These are phyloP conservation scores for Passer domesticus DNA, from an alignment of 2,113 vertebrate genomes.

Conservation along the genomic window DNA sequence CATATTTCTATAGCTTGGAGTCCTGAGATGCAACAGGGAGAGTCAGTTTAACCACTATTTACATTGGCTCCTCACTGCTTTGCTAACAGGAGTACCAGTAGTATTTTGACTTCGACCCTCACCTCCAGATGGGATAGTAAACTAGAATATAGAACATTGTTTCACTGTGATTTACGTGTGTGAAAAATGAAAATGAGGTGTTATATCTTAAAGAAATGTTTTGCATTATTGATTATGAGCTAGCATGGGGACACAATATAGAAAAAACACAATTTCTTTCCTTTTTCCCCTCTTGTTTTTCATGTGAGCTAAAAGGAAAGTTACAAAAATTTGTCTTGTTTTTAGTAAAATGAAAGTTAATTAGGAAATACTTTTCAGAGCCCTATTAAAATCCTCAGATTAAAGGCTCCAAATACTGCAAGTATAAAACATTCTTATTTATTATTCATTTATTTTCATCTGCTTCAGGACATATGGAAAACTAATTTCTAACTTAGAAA, in stretches of 20 bases:
- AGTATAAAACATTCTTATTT: conserved; percentile 11
- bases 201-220: neutral
- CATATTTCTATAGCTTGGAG: neutral
- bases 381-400: neutral
- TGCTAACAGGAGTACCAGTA: neutral
- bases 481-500: neutral
- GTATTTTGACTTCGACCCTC: neutral
- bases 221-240: neutral
- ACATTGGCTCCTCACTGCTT: neutral
- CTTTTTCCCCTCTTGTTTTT: neutral
- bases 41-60: neutral
- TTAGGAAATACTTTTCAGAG: conserved; percentile 34
- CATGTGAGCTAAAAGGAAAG: neutral
- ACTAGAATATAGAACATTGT: neutral
- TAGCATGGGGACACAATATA: neutral
- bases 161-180: neutral
- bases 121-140: neutral
- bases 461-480: neutral
- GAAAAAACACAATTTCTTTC: neutral
- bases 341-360: conserved; percentile 11
- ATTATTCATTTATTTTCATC: conserved; percentile 35
- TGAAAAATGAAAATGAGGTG: neutral
- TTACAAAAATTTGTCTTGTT: conserved; percentile 10
- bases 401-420: conserved; percentile 14
- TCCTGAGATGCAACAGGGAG: neutral